Percentiles rank a stretch among this genome's conserved stretches.
phyloP scores from a whole-genome alignment of 2,113 vertebrate genomes.

The Aythya baeri region DNA sequence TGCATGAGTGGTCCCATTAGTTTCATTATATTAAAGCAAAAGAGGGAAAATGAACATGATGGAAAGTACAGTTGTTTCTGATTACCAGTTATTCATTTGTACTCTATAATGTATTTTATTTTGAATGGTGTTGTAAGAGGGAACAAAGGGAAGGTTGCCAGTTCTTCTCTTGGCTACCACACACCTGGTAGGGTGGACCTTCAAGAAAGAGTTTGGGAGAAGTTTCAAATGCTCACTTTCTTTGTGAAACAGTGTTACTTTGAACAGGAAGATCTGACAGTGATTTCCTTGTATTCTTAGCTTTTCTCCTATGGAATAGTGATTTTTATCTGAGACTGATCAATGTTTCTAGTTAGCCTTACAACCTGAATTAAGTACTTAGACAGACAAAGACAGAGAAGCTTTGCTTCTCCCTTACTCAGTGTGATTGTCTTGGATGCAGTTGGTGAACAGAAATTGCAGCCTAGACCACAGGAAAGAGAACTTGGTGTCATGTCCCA shows the following conservation, averaged over 20 bases:
- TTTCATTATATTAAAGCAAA: not conserved
- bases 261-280: not conserved
- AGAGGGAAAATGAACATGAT: not conserved
- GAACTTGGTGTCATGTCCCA: not conserved
- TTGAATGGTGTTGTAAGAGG: not conserved
- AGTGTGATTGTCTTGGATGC: not conserved
- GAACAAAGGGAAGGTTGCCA: not conserved
- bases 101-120: not conserved
- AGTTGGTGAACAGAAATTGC: not conserved
- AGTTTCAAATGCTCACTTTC: not conserved
- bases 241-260: not conserved
- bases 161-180: not conserved
- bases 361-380: not conserved
- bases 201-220: not conserved
- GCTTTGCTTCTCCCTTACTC: not conserved
- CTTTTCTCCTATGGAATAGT: not conserved
- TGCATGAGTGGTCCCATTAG: not conserved
- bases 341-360: not conserved
- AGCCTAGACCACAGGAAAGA: not conserved
- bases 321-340: not conserved
- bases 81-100: not conserved
- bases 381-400: not conserved
- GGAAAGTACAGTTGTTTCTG: not conserved
- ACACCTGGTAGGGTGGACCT: not conserved
- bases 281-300: not conserved